Base-by-base conservation (phyloP, 2,797 vertebrate genomes). In the Esox masquinongy region DNA sequence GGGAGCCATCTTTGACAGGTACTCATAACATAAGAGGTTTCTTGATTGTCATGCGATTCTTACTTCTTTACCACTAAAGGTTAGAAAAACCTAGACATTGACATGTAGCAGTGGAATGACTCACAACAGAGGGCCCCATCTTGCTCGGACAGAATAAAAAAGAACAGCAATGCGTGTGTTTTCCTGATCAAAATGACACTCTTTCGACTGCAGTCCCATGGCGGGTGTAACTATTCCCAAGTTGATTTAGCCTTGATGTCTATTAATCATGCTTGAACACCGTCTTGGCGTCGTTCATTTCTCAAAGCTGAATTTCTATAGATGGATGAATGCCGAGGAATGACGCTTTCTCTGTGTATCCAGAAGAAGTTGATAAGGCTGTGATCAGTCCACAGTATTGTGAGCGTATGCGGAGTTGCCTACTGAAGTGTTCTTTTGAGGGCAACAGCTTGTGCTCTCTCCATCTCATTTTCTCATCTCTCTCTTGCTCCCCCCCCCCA, bases 1-100 rank as follows among this genome's bases (percentile, higher is more conserved):
- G 22, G 98, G 98, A 78, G 97, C 98, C 92, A 99, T 99, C 92
- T 99, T 99, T 77, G 97, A 99, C 95, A 97, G 98, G 98, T 99
- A 12, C 19, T 72, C 82, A 64, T 66, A 19, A 47, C 43, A 47
- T 47, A 47, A 47, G 43, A 1, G 43, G 7, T 61, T 22, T 56
- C 19, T 56, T 56, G 53, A n/a, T 56, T 61, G 56, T 22, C 22
- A 24, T 61, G 56, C 11, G 4, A 5, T 59, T 59, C 17, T n/a
- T 24, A 12, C 22, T 12, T 22, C 24, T 59, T 11, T 24, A 0
- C 7, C 56, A 3, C 22, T 29, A 15, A 17, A 15, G 29, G 66
- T 74, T 22, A 74, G 69, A 83, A 61, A 77, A 39, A 61, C 61
- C 39, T 70, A 17, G 53, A 74, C 63, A 34, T 26, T 68, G 67